A percentile compares a stretch with the other conserved stretches of the same genome.
Conservation (phyloP, 2,797 vertebrate species). For the Cynopterus sphinx region DNA sequence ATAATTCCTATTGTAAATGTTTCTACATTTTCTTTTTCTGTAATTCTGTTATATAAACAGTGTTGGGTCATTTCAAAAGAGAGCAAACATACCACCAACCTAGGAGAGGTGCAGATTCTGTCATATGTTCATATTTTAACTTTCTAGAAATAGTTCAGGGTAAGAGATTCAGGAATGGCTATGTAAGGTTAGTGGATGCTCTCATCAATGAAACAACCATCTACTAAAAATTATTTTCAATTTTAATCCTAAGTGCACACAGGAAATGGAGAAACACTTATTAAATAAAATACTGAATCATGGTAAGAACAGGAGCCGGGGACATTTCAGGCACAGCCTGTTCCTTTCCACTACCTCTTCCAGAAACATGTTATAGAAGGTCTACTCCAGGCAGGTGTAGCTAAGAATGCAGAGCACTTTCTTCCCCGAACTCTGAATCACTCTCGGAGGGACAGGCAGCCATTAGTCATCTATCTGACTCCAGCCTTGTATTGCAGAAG, state of each 20-base stretch:
- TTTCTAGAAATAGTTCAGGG: conserved; percentile 11
- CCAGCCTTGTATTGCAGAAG: not conserved
- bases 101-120: not conserved
- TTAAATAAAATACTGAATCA: not conserved
- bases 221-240: not conserved
- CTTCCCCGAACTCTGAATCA: not conserved
- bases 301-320: not conserved
- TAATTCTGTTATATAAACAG: not conserved
- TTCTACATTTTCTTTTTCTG: not conserved
- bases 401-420: not conserved
- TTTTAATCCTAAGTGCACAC: not conserved
- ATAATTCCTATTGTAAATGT: not conserved
- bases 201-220: not conserved
- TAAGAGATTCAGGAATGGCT: conserved; percentile 2
- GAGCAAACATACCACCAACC: not conserved
- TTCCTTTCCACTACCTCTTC: not conserved
- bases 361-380: not conserved
- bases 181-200: not conserved
- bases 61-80: not conserved
- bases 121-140: not conserved
- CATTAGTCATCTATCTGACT: not conserved
- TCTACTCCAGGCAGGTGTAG: not conserved
- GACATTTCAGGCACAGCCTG: not conserved
- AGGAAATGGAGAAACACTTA: conserved; percentile 2
- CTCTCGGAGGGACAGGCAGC: not conserved